Evolutionary conservation across 2,888 invertebrate genomes (phyloP), one percentile per base, ranked within the genome.

Genomic region (Desoria tigrina): DNA sequence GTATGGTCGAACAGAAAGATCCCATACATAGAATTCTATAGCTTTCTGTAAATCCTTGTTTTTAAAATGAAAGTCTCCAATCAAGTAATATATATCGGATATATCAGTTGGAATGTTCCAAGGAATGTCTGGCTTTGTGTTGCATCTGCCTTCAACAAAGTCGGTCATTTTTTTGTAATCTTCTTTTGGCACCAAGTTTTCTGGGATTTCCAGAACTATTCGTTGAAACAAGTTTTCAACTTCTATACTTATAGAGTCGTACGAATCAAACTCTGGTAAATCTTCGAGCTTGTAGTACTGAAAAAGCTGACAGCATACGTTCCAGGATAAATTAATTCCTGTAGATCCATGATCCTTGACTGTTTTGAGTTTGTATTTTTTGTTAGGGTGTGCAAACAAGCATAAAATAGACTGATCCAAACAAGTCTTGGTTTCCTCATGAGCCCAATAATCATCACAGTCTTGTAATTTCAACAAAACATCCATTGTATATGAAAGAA

Each of bases 1-100:
- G 1, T 42, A 24, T 1, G 88, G 90, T 80, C 90, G 90, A 32
- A 91, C 84, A 71, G 90, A 88, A 26, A 96, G 82, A 81, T 97
- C 96, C 76, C 89, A 82, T 62, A 88, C 84, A 79, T 93, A 95
- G 80, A 88, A 93, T 77, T 89, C 88, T 2, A 90, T 84, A 14
- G 93, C 90, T 78, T 87, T 85, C 28, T 82, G 81, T 71, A 79
- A 86, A 74, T 93, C 92, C 75, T 88, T 87, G 78, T 87, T 90
- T 80, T 96, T 96, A 78, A 95, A 93, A 80, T 94, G 89, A 80
- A 89, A 92, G 82, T 97, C 96, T 1, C 89, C 96, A 26, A 97
- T 81, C n/a, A 96, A 82, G 79, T 94, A 96, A 79, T 90, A 96
- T 65, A 94, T 86, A 60, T 89, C 88, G 42, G 86, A 84, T 77